Percentiles rank a stretch among this genome's conserved stretches.
phyloP scores from a whole-genome alignment of 2,888 invertebrate genomes.

The Pandemis corylana region DNA sequence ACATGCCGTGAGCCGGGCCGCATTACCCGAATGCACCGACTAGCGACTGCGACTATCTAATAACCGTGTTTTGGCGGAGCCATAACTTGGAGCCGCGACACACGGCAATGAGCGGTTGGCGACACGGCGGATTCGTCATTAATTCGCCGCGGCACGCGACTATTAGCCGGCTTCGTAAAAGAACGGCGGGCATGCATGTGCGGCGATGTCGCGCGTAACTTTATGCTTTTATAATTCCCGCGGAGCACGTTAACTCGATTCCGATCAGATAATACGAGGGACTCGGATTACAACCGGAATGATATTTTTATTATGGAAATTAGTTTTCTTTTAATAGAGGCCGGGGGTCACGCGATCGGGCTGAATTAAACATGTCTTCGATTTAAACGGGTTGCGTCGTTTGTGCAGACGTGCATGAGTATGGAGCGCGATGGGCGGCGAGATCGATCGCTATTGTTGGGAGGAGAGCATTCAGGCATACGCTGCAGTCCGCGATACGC shows the following conservation, averaged over 20 bases:
- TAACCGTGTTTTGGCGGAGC: conserved; percentile 75
- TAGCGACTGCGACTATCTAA: conserved; percentile 70
- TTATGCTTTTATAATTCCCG: conserved; percentile 81
- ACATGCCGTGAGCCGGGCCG: conserved; percentile 74
- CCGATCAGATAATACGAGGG: conserved; percentile 75
- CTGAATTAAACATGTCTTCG: conserved; percentile 71
- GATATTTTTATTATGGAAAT: conserved; percentile 81
- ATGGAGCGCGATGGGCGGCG: conserved; percentile 57
- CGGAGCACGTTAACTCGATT: conserved; percentile 79
- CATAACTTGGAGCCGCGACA: conserved; percentile 64
- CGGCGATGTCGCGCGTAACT: conserved; percentile 78
- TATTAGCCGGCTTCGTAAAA: conserved; percentile 77
- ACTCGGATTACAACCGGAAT: conserved; percentile 63
- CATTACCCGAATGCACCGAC: conserved; percentile 70
- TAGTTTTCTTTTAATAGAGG: conserved; percentile 81
- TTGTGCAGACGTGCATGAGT: conserved; percentile 47
- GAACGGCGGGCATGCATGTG: conserved; percentile 75
- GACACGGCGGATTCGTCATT: conserved; percentile 77
- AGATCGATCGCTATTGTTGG: conserved; percentile 77
- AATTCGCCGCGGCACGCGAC: conserved; percentile 81
- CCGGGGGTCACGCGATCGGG: conserved; percentile 72
- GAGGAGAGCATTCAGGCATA: conserved; percentile 69
- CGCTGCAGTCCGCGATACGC: conserved; percentile 75
- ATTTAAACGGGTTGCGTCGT: conserved; percentile 61
- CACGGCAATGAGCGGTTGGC: conserved; percentile 78